Conservation (phyloP, 2,113 vertebrate species). For the Martes martes region DNA sequence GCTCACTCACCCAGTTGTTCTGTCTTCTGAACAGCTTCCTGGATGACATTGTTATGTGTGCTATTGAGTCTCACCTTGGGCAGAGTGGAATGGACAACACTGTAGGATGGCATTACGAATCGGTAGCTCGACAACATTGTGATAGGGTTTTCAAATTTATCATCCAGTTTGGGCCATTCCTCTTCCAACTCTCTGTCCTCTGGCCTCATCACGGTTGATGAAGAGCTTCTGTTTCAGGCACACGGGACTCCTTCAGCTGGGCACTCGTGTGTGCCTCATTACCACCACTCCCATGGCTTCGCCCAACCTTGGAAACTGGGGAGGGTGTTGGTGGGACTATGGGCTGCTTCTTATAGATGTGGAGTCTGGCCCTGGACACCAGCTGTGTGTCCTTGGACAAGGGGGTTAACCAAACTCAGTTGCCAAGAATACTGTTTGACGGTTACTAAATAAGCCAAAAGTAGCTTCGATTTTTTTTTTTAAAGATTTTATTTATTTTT, state of each 20-base stretch:
- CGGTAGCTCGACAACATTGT: too few species aligned
- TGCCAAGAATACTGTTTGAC: background rate
- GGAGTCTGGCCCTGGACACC: background rate
- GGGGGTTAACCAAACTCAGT: background rate
- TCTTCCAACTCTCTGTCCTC: background rate
- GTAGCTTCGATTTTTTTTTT: background rate
- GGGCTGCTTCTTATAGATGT: background rate
- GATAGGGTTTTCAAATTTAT: background rate
- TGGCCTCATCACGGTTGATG: too few species aligned
- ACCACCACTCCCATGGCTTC: background rate
- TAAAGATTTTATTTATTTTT: background rate
- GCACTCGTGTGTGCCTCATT: fast-evolving
- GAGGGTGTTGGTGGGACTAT: fast-evolving
- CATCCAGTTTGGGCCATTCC: background rate
- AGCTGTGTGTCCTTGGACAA: background rate
- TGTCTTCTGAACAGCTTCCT: background rate
- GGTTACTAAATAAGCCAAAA: background rate
- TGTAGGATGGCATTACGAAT: too few species aligned
- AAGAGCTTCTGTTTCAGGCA: too few species aligned
- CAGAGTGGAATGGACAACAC: fast-evolving
- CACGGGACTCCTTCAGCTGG: background rate
- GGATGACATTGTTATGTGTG: background rate
- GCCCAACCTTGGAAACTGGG: background rate
- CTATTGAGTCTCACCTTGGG: background rate
- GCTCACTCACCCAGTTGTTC: background rate